Percentiles rank a stretch among this genome's conserved stretches.
Conservation (phyloP, 35 echinoderm and acorn worm species). For the Ptychodera flava region DNA sequence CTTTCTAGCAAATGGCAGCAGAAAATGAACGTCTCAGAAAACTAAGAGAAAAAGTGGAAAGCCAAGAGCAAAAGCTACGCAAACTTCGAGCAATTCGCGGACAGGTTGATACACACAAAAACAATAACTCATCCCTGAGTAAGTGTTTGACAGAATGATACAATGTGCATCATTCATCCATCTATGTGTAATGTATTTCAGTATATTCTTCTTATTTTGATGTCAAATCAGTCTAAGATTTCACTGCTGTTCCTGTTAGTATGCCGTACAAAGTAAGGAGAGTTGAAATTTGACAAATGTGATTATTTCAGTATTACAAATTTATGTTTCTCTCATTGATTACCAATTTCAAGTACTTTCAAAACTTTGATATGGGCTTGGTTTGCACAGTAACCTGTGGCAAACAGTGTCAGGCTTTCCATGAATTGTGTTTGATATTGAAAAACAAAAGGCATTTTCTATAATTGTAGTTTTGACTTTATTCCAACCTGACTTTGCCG, state of each 20-base stretch:
- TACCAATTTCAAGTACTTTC: not conserved
- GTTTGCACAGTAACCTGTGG: too few relatives aligned
- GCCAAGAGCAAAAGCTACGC: slow-evolving; percentile 75
- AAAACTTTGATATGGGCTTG: too few relatives aligned
- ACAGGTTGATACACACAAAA: slow-evolving; percentile 64
- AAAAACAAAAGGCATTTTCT: too few relatives aligned
- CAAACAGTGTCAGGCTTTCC: too few relatives aligned
- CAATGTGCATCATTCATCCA: too few relatives aligned
- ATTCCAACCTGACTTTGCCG: too few relatives aligned
- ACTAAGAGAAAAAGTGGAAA: slow-evolving; percentile 71
- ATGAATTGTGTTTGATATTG: too few relatives aligned
- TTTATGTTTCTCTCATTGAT: slow-evolving; percentile 12
- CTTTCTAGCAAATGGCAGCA: slow-evolving; percentile 56
- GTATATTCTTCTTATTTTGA: too few relatives aligned
- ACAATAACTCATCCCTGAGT: slow-evolving; percentile 76
- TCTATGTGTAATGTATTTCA: too few relatives aligned
- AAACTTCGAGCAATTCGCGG: slow-evolving; percentile 68
- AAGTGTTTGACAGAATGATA: slow-evolving; percentile 39
- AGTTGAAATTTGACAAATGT: not conserved
- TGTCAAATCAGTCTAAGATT: not conserved
- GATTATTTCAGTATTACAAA: not conserved
- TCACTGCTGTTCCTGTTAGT: slow-evolving; percentile 1
- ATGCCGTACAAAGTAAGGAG: not conserved
- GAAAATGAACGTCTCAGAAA: slow-evolving; percentile 81
- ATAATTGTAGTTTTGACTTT: too few relatives aligned